A percentile compares a stretch with the other conserved stretches of the same genome.
These are phyloP conservation scores for Hemicordylus capensis DNA, from an alignment of 2,113 vertebrate genomes.

Conservation along the genomic window DNA sequence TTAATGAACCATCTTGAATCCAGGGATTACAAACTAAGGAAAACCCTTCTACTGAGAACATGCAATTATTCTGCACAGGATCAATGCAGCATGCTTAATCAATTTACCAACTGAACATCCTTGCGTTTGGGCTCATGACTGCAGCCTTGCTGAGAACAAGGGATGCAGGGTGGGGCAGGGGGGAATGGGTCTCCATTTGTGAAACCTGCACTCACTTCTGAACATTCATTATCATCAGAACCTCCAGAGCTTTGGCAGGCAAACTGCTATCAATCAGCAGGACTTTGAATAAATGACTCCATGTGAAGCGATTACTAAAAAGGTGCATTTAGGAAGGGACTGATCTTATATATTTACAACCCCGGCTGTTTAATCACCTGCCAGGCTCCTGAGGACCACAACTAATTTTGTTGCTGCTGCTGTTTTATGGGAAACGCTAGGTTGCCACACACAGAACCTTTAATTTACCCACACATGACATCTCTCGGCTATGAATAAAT, in stretches of 20 bases:
- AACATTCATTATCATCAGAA: slow-evolving; percentile 34
- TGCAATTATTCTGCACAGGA: slow-evolving; percentile 75
- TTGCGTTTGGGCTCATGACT: slow-evolving; percentile 55
- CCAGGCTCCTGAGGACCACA: slow-evolving; percentile 3
- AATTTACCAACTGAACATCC: slow-evolving; percentile 70
- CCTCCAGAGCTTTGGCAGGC: slow-evolving; percentile 39
- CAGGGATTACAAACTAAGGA: slow-evolving; percentile 75
- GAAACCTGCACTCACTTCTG: slow-evolving; percentile 33
- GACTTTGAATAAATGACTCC: slow-evolving; percentile 37
- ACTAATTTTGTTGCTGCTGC: slow-evolving; percentile 18
- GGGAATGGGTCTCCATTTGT: slow-evolving; percentile 19
- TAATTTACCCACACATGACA: slow-evolving; percentile 23
- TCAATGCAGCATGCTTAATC: slow-evolving; percentile 70
- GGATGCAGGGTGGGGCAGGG: neutral
- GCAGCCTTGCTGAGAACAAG: slow-evolving; percentile 38
- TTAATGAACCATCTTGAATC: slow-evolving; percentile 73
- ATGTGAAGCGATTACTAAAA: slow-evolving; percentile 39
- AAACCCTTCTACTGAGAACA: slow-evolving; percentile 75
- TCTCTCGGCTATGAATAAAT: slow-evolving; percentile 11
- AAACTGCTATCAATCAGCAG: slow-evolving; percentile 31
- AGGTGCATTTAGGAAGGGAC: slow-evolving; percentile 51
- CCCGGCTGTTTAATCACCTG: slow-evolving; percentile 41
- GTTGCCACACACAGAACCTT: slow-evolving; percentile 24
- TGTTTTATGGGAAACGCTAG: neutral
- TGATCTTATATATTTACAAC: slow-evolving; percentile 41